Base-by-base conservation (phyloP, 2,888 invertebrate species). In the Rhamphomyia laevipes region DNA sequence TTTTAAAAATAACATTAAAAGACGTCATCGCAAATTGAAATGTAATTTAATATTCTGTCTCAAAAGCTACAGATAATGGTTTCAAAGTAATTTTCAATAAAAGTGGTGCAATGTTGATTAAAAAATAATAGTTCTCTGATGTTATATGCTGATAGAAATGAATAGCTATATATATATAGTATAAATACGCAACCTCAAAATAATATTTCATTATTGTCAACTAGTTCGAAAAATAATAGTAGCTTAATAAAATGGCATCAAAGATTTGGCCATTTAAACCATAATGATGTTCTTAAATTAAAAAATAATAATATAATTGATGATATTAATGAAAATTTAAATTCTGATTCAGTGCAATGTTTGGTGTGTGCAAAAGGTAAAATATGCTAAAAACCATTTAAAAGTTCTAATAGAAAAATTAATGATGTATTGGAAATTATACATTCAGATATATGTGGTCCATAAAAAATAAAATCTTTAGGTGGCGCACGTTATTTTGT, bases 401-500 rank as follows among this genome's bases (percentile, higher is more conserved):
- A n/a, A 30, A 9, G 13, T 17, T 12, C 7, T 10, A 4, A 12
- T 13, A 41, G 18, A 21, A 21, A 21, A 17, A 41, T 9, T 7
- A 10, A 41, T 41, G n/a, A 41, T 17, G 7, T 51, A 45, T 37
- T 48, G 27, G 48, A 51, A n/a, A 13, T 45, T 7, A 23, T 50
- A 15, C 51, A 48, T 31, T 45, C 16, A 9, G 48, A 51, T 13
- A 42, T 48, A 7, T 50, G 47, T 21, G 50, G 50, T 1, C 50
- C 45, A 15, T 47, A 47, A 44, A 44, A 30, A 16, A 18, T 42
- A 16, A 4, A 13, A 16, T 47, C 45, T n/a, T 6, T 35, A 16
- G 50, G 47, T 16, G 47, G 47, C 13, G 47, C 41, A 12, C 27
- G 43, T 15, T 51, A 51, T 23, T 48, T 51, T 21, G 21, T 46